Conservation (phyloP, 2,113 vertebrate genomes). For the Entomyzon cyanotis region DNA sequence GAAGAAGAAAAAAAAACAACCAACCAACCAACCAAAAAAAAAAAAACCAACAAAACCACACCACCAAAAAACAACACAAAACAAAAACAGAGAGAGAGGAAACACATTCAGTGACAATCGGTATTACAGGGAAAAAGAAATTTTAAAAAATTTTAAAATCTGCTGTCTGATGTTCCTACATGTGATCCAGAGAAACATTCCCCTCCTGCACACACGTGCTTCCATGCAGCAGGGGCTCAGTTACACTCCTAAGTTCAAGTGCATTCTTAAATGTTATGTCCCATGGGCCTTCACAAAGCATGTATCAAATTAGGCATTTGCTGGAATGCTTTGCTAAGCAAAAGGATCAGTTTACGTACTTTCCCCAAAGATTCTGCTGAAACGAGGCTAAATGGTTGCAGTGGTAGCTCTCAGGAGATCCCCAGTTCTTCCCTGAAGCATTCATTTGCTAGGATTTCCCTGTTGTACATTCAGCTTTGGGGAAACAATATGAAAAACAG, state of each 20-base stretch:
- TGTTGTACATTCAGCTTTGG: background rate
- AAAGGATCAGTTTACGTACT: background rate
- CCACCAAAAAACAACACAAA: no score
- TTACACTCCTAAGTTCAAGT: background rate
- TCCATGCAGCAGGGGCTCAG: background rate
- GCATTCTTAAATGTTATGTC: background rate
- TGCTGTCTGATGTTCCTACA: background rate
- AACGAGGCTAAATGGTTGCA: background rate
- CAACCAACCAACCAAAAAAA: no score
- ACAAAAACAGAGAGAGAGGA: background rate
- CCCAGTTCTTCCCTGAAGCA: background rate
- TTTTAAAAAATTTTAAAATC: background rate
- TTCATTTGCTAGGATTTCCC: background rate
- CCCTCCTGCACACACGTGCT: background rate
- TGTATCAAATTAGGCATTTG: conserved; percentile 1
- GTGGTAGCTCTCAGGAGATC: background rate
- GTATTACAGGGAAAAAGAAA: background rate
- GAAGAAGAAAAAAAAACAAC: background rate
- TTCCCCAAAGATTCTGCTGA: conserved; percentile 7
- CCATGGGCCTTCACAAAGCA: background rate
- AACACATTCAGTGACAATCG: background rate
- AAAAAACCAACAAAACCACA: no score
- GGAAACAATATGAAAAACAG: background rate
- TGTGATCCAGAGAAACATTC: background rate
- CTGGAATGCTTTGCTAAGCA: conserved; percentile 37